phyloP scores from a whole-genome alignment of 2,113 vertebrate species.

The Sakesphorus luctuosus region DNA sequence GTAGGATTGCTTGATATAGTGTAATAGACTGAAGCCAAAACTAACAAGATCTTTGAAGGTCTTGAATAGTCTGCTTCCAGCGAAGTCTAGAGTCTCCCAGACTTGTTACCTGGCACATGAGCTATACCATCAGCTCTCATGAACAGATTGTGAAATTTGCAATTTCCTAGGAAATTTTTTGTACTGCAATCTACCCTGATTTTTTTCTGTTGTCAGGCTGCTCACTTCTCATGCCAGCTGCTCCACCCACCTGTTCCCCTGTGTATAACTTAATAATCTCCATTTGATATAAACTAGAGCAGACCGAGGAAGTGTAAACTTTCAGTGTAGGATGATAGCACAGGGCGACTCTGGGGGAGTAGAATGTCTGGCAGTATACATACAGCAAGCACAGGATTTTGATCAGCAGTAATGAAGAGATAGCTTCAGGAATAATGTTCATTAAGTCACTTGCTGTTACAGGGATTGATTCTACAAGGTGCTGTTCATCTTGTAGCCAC shows the following conservation, averaged over 20 bases:
- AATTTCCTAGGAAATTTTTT: constrained; percentile 71
- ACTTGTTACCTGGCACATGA: constrained; percentile 65
- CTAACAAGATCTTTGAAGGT: constrained; percentile 67
- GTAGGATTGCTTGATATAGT: constrained; percentile 34
- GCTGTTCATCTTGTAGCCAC: neutral
- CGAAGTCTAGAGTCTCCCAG: constrained; percentile 49
- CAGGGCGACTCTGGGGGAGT: constrained; percentile 47
- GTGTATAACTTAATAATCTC: constrained; percentile 69
- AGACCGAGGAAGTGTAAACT: constrained; percentile 55
- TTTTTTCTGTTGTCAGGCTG: constrained; percentile 73
- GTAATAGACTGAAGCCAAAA: constrained; percentile 52
- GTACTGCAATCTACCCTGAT: constrained; percentile 52
- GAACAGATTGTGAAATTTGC: constrained; percentile 72
- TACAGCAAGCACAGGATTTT: constrained; percentile 33
- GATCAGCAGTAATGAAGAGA: constrained; percentile 40
- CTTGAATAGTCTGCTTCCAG: constrained; percentile 50
- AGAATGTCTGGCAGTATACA: constrained; percentile 54
- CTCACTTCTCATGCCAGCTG: constrained; percentile 81
- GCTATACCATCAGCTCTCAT: constrained; percentile 25
- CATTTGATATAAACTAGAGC: constrained; percentile 73
- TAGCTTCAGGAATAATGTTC: neutral
- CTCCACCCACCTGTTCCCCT: constrained; percentile 74
- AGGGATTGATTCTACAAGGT: neutral
- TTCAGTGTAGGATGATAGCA: constrained; percentile 59
- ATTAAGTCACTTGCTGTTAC: neutral